Evolutionary conservation across 2,888 invertebrate species (phyloP), one percentile per base, ranked within the genome.

Genomic region (Linyphia triangularis): DNA sequence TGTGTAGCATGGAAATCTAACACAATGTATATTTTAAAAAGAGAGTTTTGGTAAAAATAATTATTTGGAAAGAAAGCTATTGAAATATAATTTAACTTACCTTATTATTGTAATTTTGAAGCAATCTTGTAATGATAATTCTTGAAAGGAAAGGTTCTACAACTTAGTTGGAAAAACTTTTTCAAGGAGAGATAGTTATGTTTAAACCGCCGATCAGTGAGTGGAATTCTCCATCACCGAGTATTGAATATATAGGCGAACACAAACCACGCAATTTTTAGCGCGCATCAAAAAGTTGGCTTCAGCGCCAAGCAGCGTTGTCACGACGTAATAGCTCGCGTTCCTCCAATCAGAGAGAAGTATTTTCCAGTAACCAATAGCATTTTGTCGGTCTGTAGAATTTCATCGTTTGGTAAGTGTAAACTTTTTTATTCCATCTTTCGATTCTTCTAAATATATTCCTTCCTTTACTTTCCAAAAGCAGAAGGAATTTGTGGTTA

Each of bases 251-350:
- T 85, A 85, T 85, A 85, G 84, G 33, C 26, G 37, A 24, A 26
- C 37, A n/a, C 51, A 30, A 69, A 33, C 63, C 78, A 78, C 51
- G 75, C 75, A 59, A 77, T 77, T 85, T 85, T 85, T 85, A 70
- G 57, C 72, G 83, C 83, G 83, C 83, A 83, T 83, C 75, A 33
- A 84, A 24, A 51, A 9, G 51, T 84, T 84, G 77, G 77, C 61
- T 79, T 84, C 65, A 61, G 85, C 85, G 85, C 85, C 85, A 85
- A 85, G 59, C 33, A 43, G 26, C 59, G 19, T 33, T 51, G 73
- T 26, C 77, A 77, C 77, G 85, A 84, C 84, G 84, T 84, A 72
- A 81, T 59, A 57, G 61, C 43, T n/a, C 37, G 7, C 19, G n/a
- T 19, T 37, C 69, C 13, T 40, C 85, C 77, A 85, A 85, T 85